Percentiles rank a stretch among this genome's conserved stretches.
Evolutionary conservation across 2,888 invertebrate genomes (phyloP).

Genomic region (Nephrotoma flavescens): DNA sequence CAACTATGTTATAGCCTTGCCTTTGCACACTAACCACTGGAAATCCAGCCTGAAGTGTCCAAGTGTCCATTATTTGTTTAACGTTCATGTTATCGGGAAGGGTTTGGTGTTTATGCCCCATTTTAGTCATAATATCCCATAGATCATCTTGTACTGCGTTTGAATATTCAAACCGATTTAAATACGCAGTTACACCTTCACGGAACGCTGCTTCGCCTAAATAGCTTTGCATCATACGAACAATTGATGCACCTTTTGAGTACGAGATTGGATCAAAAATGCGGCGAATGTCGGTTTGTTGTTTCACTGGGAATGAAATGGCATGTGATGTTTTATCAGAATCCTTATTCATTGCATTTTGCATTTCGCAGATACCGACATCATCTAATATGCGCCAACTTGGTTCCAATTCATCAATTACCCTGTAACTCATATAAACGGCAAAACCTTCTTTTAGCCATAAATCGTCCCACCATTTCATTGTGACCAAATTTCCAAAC

Average conservation of each 20-base stretch:
- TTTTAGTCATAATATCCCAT: constrained; percentile 47
- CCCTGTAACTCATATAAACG: constrained; percentile 35
- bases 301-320: constrained; percentile 44
- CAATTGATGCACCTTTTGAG: constrained; percentile 53
- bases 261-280: constrained; percentile 62
- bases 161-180: constrained; percentile 37
- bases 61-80: constrained; percentile 48
- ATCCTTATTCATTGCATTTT: constrained; percentile 42
- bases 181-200: constrained; percentile 36
- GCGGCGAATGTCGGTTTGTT: constrained; percentile 45
- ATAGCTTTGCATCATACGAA: constrained; percentile 57
- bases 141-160: constrained; percentile 49
- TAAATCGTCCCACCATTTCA: constrained; percentile 58
- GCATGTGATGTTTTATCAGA: constrained; percentile 47
- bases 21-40: constrained; percentile 44
- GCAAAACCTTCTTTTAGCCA: constrained; percentile 49
- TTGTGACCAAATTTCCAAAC: constrained; percentile 65
- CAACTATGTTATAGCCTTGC: constrained; percentile 23
- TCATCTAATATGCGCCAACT: constrained; percentile 42
- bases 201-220: constrained; percentile 46
- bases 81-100: constrained; percentile 33
- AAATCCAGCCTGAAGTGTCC: constrained; percentile 53
- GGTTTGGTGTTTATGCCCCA: constrained; percentile 32
- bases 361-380: constrained; percentile 38
- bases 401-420: constrained; percentile 35